Evolutionary conservation across 2,888 invertebrate genomes (phyloP).

Genomic region (Onthophagus sagittarius): DNA sequence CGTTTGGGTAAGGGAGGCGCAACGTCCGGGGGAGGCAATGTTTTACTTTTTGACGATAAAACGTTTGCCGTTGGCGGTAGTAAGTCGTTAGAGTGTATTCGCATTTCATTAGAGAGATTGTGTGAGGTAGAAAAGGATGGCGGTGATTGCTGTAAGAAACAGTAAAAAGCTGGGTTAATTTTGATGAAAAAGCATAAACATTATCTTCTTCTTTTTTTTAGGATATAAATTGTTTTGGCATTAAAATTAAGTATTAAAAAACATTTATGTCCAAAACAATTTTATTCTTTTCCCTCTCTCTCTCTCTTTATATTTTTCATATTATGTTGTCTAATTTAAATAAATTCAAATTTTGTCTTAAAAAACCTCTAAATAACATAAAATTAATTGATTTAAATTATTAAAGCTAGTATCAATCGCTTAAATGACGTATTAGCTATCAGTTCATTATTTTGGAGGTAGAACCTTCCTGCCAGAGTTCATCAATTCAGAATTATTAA

Average conservation of each 20-base stretch:
- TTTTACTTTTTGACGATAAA: conserved; percentile 12
- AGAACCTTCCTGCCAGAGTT: too few species aligned
- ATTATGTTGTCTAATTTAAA: too few species aligned
- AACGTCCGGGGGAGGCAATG: conserved; percentile 29
- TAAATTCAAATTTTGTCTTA: too few species aligned
- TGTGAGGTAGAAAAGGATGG: conserved; percentile 33
- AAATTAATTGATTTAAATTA: too few species aligned
- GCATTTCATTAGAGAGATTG: conserved; percentile 33
- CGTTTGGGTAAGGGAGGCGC: conserved; percentile 57
- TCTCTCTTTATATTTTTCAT: not conserved
- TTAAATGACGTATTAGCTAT: too few species aligned
- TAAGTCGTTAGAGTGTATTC: conserved; percentile 26
- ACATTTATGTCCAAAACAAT: not conserved
- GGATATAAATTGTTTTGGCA: not conserved
- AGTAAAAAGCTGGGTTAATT: conserved; percentile 47
- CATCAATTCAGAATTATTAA: too few species aligned
- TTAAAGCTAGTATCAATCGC: too few species aligned
- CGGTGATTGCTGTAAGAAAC: conserved; percentile 46
- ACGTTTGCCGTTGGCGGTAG: conserved; percentile 25
- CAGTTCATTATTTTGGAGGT: too few species aligned
- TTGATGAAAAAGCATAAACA: conserved; percentile 24
- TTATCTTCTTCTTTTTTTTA: not conserved
- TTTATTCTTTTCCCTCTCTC: not conserved
- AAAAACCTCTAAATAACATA: too few species aligned
- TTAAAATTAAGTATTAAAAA: not conserved